These are phyloP conservation scores for Motacilla alba DNA, from an alignment of 2,113 vertebrate species.

Conservation along the genomic window DNA sequence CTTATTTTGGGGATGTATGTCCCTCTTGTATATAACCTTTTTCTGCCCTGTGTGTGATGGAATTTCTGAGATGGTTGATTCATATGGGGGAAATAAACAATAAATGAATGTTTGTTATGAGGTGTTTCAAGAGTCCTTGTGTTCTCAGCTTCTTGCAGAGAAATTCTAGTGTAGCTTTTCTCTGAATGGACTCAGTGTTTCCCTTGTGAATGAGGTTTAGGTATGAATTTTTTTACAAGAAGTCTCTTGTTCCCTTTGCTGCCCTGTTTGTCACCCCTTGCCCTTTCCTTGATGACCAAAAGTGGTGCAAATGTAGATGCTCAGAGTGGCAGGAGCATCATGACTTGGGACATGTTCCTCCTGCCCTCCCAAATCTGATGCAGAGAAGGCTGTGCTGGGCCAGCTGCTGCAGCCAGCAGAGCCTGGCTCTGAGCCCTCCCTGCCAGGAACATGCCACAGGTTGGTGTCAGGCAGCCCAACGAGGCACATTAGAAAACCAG, in stretches of 20 bases:
- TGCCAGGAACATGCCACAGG: background rate
- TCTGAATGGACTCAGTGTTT: background rate
- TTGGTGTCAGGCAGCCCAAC: background rate
- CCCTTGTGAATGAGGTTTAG: background rate
- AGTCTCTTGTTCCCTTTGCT: background rate
- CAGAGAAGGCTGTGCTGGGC: background rate
- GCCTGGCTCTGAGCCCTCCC: background rate
- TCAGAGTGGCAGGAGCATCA: background rate
- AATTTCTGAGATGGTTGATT: slow-evolving; percentile 37
- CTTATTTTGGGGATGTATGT: slow-evolving; percentile 8
- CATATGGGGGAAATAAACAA: slow-evolving; percentile 58
- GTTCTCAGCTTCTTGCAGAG: background rate
- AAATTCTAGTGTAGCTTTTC: background rate
- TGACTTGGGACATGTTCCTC: fast-evolving
- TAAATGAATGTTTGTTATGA: slow-evolving; percentile 17
- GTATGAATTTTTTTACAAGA: background rate
- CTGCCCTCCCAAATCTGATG: fast-evolving
- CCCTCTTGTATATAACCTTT: slow-evolving; percentile 41
- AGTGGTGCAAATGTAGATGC: background rate
- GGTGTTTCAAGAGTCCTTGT: background rate
- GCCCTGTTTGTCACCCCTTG: background rate
- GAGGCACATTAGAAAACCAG: background rate
- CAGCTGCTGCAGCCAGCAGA: background rate
- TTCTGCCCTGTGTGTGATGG: slow-evolving; percentile 23
- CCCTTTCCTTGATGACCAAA: background rate